phyloP scores from a whole-genome alignment of 2,797 vertebrate species.

The Malacoraja senta region DNA sequence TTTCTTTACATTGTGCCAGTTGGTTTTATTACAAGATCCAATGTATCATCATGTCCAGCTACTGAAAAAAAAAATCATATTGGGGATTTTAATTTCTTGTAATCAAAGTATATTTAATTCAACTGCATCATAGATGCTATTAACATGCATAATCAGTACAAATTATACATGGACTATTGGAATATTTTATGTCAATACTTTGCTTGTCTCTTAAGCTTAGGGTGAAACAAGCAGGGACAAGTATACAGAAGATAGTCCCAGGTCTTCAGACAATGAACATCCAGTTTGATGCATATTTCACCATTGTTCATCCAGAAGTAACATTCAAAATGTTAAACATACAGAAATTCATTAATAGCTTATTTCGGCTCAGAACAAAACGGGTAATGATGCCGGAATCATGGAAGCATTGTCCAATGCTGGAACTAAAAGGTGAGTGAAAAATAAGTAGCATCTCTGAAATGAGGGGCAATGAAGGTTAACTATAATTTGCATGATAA shows the following conservation, averaged over 20 bases:
- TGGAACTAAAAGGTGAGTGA: constrained; percentile 58
- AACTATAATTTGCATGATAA: background rate
- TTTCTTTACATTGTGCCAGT: background rate
- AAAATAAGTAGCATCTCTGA: background rate
- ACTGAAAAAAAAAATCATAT: background rate
- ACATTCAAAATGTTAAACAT: constrained; percentile 63
- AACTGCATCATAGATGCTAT: background rate
- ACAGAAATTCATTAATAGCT: constrained; percentile 66
- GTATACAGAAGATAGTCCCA: constrained; percentile 61
- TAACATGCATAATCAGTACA: background rate
- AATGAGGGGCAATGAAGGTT: background rate
- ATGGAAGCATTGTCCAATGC: constrained; percentile 59
- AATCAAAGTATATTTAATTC: background rate
- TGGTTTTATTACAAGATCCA: background rate
- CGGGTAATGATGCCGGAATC: constrained; percentile 60
- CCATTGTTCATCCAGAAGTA: constrained; percentile 58
- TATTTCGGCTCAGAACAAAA: constrained; percentile 67
- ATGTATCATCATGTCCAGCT: background rate
- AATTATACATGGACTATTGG: background rate
- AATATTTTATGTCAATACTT: constrained; percentile 16
- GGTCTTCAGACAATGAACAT: constrained; percentile 59
- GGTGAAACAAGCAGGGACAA: constrained; percentile 61
- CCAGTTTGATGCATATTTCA: constrained; percentile 62
- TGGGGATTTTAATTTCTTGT: background rate
- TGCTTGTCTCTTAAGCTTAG: constrained; percentile 54